phyloP scores from a whole-genome alignment of 2,113 vertebrate genomes.

The Pipa parva region DNA sequence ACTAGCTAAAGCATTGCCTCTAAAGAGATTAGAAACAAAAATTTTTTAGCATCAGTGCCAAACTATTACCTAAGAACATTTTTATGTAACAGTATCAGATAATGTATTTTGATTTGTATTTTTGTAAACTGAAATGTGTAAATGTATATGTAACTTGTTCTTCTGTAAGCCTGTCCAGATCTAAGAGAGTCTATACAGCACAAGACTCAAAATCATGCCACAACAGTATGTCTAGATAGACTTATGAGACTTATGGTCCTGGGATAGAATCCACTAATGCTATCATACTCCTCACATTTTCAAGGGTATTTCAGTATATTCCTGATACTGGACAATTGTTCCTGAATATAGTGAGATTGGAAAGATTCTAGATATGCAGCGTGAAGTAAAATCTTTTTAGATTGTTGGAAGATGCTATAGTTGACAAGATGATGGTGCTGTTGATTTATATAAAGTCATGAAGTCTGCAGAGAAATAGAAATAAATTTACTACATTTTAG shows the following conservation, averaged over 20 bases:
- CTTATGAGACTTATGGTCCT: not conserved
- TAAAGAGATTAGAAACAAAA: no score
- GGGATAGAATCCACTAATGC: not conserved
- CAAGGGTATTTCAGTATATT: not conserved
- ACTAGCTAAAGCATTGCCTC: no score
- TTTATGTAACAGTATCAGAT: no score
- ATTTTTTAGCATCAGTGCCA: no score
- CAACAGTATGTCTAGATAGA: no score
- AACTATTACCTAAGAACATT: no score
- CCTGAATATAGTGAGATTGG: not conserved
- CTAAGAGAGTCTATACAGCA: no score
- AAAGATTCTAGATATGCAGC: constrained; percentile 12
- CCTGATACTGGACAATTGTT: constrained; percentile 13
- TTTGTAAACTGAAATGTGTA: no score
- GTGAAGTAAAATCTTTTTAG: fast-evolving
- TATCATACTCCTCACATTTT: not conserved
- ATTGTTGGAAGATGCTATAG: not conserved
- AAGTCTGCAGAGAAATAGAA: constrained; percentile 35
- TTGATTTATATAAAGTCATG: not conserved
- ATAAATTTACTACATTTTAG: constrained; percentile 30
- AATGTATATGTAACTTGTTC: no score
- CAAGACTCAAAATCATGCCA: no score
- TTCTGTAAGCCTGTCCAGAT: no score
- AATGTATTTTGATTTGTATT: no score
- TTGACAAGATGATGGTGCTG: fast-evolving